phyloP scores from a whole-genome alignment of 2,113 vertebrate species.

The Saiga tatarica region DNA sequence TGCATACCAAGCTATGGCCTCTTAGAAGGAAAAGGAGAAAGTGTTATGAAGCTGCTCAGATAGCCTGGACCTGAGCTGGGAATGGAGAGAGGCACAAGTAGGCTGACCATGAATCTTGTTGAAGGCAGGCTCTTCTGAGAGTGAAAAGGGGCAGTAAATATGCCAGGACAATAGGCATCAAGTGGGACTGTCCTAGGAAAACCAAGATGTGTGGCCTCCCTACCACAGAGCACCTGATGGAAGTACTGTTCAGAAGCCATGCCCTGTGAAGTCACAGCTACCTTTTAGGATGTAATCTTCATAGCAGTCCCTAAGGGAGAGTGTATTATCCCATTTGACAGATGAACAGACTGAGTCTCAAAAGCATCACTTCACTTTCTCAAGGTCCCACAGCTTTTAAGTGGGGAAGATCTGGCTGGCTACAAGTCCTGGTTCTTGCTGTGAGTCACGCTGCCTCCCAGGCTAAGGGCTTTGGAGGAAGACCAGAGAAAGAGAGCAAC shows the following conservation, averaged over 20 bases:
- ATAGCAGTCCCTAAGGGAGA: not conserved
- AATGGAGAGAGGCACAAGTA: not conserved
- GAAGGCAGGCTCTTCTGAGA: not conserved
- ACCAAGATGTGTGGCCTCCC: not conserved
- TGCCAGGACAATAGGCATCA: not conserved
- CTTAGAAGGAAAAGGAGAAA: not conserved
- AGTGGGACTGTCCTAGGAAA: not conserved
- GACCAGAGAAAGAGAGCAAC: not conserved
- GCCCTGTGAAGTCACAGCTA: not conserved
- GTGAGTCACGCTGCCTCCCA: not conserved
- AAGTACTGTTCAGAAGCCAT: not conserved
- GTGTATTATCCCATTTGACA: not conserved
- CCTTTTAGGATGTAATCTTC: not conserved
- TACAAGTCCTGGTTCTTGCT: not conserved
- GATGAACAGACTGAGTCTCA: not conserved
- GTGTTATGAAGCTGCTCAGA: not conserved
- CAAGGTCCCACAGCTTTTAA: not conserved
- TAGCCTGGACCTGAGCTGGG: not conserved
- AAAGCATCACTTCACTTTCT: not conserved
- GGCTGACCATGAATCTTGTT: not conserved
- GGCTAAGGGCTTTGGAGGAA: not conserved
- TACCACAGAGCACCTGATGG: not conserved
- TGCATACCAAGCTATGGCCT: not conserved
- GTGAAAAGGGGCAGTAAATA: not conserved
- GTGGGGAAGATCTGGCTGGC: not conserved